phyloP scores from a whole-genome alignment of 2,888 invertebrate species.

The Ophion ellenae region DNA sequence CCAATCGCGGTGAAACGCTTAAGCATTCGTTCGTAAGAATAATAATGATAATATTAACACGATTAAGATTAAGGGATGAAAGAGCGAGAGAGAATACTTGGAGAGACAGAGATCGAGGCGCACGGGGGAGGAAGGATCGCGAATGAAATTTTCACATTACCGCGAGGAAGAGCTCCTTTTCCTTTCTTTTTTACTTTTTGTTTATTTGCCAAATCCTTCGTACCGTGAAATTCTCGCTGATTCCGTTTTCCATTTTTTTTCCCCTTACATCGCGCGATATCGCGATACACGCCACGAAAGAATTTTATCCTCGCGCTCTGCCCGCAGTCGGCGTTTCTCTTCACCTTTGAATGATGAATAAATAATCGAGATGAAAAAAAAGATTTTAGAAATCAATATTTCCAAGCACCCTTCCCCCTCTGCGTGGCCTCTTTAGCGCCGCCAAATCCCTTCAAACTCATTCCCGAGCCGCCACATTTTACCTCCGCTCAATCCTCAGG shows the following conservation, averaged over 20 bases:
- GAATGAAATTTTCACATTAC: background rate
- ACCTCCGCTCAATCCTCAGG: conserved; percentile 65
- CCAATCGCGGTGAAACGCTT: conserved; percentile 56
- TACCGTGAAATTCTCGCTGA: background rate
- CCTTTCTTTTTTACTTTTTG: background rate
- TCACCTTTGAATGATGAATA: background rate
- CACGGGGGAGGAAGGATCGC: too few species aligned
- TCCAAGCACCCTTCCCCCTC: too few species aligned
- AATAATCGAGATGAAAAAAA: too few species aligned
- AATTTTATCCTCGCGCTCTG: conserved; percentile 5
- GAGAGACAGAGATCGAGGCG: too few species aligned
- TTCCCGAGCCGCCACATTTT: conserved; percentile 15
- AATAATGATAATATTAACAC: conserved; percentile 20
- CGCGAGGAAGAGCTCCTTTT: background rate
- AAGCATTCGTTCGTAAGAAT: conserved; percentile 25
- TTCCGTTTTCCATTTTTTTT: too few species aligned
- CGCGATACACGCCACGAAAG: background rate
- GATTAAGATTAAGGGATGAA: conserved; percentile 8
- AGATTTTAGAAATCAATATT: too few species aligned
- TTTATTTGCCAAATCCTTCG: background rate
- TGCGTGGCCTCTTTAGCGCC: background rate
- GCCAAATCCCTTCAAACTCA: background rate
- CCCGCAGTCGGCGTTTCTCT: background rate
- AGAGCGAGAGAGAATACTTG: background rate
- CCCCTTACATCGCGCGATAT: too few species aligned